These are phyloP conservation scores for Ceuthmochares aereus DNA, from an alignment of 2,113 vertebrate genomes.

Conservation along the genomic window DNA sequence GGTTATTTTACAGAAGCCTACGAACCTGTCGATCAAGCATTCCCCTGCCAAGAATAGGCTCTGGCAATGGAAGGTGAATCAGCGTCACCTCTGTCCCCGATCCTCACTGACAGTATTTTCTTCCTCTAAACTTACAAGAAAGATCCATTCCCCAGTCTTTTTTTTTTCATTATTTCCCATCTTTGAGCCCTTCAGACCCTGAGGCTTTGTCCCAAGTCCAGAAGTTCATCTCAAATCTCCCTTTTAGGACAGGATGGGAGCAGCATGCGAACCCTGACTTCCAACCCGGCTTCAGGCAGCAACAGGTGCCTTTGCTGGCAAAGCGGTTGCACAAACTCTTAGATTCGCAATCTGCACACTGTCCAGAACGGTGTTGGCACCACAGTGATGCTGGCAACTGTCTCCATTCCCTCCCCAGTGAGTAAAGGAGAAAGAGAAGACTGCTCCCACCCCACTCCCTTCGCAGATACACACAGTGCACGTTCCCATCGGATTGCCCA, in stretches of 20 bases:
- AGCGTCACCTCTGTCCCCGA: rapidly evolving
- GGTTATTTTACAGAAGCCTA: background rate
- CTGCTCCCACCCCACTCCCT: background rate
- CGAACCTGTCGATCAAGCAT: background rate
- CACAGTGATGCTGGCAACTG: background rate
- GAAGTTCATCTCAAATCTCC: background rate
- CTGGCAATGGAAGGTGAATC: background rate
- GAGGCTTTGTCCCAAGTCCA: background rate
- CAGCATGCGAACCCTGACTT: rapidly evolving
- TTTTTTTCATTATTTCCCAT: background rate
- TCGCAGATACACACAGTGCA: rapidly evolving
- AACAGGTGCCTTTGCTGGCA: background rate
- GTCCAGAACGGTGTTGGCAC: rapidly evolving
- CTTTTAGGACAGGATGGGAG: background rate
- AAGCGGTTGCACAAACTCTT: background rate
- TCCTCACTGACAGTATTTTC: background rate
- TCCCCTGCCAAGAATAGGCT: background rate
- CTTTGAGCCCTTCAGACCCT: background rate
- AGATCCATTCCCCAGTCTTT: background rate
- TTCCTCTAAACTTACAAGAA: background rate
- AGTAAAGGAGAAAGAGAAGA: background rate
- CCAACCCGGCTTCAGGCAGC: rapidly evolving
- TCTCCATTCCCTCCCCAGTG: background rate
- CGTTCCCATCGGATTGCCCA: background rate
- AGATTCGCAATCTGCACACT: background rate